Percentiles rank a stretch among this genome's conserved stretches.
phyloP scores from a whole-genome alignment of 2,113 vertebrate species.

The Platysternon megacephalum region DNA sequence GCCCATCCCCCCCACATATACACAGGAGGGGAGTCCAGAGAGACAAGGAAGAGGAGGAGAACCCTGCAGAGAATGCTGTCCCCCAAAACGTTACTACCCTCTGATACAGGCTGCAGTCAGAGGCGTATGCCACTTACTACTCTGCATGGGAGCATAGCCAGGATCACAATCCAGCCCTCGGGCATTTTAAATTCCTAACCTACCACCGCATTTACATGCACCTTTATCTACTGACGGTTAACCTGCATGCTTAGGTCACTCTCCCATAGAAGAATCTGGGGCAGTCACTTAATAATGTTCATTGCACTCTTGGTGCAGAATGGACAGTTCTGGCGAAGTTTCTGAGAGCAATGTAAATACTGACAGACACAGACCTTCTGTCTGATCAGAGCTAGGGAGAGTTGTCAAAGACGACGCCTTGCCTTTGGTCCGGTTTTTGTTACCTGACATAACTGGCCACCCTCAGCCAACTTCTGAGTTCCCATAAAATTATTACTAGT shows the following conservation, averaged over 20 bases:
- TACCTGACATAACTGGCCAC: conserved; percentile 51
- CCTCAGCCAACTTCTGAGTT: conserved; percentile 51
- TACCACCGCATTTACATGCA: neutral
- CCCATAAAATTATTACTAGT: conserved; percentile 47
- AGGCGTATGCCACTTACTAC: neutral
- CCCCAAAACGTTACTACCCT: neutral
- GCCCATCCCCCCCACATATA: neutral
- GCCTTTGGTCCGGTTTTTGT: conserved; percentile 19
- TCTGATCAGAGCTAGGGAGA: neutral
- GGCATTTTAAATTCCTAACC: neutral
- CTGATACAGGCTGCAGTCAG: neutral
- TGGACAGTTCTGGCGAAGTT: neutral
- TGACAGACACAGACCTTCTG: neutral
- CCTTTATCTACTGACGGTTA: conserved; percentile 7
- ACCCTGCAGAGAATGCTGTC: neutral
- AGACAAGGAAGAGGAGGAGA: too few relatives aligned
- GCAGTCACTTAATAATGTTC: neutral
- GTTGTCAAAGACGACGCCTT: neutral
- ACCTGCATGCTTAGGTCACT: neutral
- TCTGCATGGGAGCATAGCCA: neutral
- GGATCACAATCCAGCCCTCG: neutral
- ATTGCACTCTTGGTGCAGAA: accelerated
- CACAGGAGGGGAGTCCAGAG: accelerated
- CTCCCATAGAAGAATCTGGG: neutral
- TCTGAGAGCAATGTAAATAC: neutral